Percentiles rank a stretch among this genome's conserved stretches.
phyloP scores from a whole-genome alignment of 2,797 vertebrate genomes.

The Chelonia mydas region DNA sequence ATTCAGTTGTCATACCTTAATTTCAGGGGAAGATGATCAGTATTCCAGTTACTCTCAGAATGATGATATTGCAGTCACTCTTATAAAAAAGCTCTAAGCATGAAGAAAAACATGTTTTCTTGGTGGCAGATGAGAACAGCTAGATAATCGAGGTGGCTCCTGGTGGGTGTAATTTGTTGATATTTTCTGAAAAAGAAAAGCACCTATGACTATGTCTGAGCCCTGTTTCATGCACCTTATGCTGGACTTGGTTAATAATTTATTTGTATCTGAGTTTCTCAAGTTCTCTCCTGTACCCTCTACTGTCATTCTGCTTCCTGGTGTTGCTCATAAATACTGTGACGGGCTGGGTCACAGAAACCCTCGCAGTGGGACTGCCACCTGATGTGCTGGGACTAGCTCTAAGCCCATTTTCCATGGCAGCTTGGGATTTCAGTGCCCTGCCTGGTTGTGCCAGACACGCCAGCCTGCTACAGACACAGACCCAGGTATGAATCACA shows the following conservation, averaged over 20 bases:
- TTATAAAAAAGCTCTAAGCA: neutral
- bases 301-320: neutral
- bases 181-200: neutral
- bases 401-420: too few relatives aligned
- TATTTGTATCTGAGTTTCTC: neutral
- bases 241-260: neutral
- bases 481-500: too few relatives aligned
- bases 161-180: rapidly evolving
- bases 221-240: neutral
- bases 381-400: too few relatives aligned
- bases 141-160: too few relatives aligned
- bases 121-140: neutral
- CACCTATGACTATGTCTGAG: rapidly evolving
- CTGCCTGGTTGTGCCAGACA: too few relatives aligned
- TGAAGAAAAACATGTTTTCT: neutral
- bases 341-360: too few relatives aligned
- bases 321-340: neutral
- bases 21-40: neutral
- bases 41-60: neutral
- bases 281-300: neutral
- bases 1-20: neutral
- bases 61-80: neutral
- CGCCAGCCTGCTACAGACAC: too few relatives aligned
- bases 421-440: too few relatives aligned
- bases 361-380: too few relatives aligned